These are phyloP conservation scores for Hetaerina americana DNA, from an alignment of 1,140 invertebrate genomes.

Conservation along the genomic window DNA sequence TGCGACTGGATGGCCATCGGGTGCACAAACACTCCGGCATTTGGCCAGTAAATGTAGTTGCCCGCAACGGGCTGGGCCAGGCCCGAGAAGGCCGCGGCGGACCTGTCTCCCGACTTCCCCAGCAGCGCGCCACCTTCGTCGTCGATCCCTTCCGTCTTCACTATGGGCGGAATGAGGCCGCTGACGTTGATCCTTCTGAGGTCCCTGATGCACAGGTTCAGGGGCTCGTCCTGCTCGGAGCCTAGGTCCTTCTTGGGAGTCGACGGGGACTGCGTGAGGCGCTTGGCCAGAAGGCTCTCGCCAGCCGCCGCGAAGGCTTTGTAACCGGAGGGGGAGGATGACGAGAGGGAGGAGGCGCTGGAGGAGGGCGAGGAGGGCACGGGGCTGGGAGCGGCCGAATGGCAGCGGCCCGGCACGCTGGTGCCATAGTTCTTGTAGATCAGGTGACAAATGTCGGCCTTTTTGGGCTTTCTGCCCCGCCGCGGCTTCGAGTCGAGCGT, in stretches of 20 bases:
- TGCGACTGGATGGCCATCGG: slow-evolving; percentile 56
- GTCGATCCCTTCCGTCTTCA: background rate
- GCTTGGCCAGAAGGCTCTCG: slow-evolving; percentile 50
- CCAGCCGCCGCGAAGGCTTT: slow-evolving; percentile 5
- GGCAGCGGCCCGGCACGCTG: background rate
- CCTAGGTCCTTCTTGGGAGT: background rate
- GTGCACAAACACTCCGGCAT: slow-evolving; percentile 52
- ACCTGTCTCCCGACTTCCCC: background rate
- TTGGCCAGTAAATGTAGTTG: slow-evolving; percentile 51
- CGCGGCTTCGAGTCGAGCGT: slow-evolving; percentile 70
- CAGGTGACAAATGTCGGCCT: slow-evolving; percentile 79
- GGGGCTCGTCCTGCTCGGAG: slow-evolving; percentile 46
- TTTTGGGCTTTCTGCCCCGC: slow-evolving; percentile 73
- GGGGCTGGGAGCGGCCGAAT: background rate
- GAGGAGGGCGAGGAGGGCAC: background rate
- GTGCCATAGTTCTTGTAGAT: slow-evolving; percentile 76
- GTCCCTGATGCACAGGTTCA: slow-evolving; percentile 72
- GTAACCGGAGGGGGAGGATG: background rate
- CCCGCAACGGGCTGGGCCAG: slow-evolving; percentile 20
- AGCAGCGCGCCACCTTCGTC: background rate
- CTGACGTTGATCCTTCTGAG: slow-evolving; percentile 48
- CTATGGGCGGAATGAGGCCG: background rate
- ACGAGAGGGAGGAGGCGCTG: background rate
- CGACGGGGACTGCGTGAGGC: slow-evolving; percentile 31
- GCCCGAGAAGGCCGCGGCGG: background rate